These are phyloP conservation scores for Lordiphosa mommai DNA, from an alignment of 1,140 invertebrate species.

Conservation along the genomic window DNA sequence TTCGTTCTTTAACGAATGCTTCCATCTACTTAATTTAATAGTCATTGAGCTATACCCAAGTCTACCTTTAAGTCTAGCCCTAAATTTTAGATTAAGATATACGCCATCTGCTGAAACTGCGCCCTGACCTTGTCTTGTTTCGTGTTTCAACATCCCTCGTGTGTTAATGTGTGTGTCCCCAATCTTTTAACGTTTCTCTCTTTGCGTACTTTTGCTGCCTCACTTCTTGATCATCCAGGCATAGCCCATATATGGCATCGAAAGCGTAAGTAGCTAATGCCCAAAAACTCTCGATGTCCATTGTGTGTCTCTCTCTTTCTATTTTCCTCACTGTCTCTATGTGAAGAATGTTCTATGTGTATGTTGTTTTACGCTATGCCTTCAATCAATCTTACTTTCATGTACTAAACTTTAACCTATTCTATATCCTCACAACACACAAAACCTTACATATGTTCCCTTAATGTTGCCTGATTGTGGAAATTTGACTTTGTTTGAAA, in stretches of 20 bases:
- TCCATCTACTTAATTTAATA: too few species aligned
- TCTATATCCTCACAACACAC: too few species aligned
- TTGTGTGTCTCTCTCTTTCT: conserved; percentile 8
- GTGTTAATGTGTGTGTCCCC: conserved; percentile 27
- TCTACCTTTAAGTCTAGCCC: too few species aligned
- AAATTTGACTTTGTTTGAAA: too few species aligned
- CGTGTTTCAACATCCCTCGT: conserved; percentile 25
- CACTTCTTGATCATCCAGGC: conserved; percentile 41
- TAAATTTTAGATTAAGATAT: background rate
- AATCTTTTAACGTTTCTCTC: conserved; percentile 64
- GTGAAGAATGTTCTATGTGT: conserved; percentile 15
- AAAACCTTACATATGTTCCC: too few species aligned
- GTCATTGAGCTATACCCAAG: too few species aligned
- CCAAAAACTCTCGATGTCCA: conserved; percentile 4
- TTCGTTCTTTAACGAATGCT: too few species aligned
- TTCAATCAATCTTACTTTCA: conserved; percentile 12
- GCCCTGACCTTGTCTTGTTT: too few species aligned
- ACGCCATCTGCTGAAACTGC: too few species aligned
- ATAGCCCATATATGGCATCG: conserved; percentile 54
- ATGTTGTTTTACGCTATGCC: conserved; percentile 13
- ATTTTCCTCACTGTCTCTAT: conserved; percentile 24
- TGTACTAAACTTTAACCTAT: too few species aligned
- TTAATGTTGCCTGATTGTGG: too few species aligned
- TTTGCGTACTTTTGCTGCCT: conserved; percentile 62
- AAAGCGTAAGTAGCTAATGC: conserved; percentile 64